Percentiles rank a stretch among this genome's conserved stretches.
These are phyloP conservation scores for Phoeniculus purpureus DNA, from an alignment of 2,797 vertebrate genomes.

Conservation along the genomic window DNA sequence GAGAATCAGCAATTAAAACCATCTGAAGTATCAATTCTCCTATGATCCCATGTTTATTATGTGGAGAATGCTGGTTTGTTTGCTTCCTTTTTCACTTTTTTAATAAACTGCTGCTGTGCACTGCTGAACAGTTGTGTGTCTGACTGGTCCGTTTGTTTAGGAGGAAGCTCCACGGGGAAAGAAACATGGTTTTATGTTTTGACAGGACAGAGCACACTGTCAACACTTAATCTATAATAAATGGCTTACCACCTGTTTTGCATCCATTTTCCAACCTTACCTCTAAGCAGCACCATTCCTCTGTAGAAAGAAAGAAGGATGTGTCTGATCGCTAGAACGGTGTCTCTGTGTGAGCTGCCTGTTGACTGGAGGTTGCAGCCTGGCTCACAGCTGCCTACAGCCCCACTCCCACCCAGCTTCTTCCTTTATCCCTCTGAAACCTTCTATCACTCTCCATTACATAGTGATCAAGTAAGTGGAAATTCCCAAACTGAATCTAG, in stretches of 20 bases:
- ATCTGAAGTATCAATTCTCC: conserved; percentile 65
- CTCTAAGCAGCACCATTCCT: neutral
- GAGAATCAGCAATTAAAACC: conserved; percentile 73
- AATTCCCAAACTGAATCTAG: neutral
- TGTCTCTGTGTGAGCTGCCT: neutral
- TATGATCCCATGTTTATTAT: conserved; percentile 46
- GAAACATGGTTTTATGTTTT: conserved; percentile 32
- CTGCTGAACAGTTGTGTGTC: conserved; percentile 12
- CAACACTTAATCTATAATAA: conserved; percentile 66
- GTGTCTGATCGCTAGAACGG: neutral
- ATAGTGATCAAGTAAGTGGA: neutral
- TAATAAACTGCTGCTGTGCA: conserved; percentile 41
- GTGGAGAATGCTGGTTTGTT: conserved; percentile 32
- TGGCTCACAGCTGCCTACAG: neutral
- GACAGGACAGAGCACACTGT: conserved; percentile 44
- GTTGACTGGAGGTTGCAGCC: neutral
- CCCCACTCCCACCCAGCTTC: neutral
- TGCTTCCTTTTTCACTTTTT: conserved; percentile 24
- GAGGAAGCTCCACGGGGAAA: conserved; percentile 34
- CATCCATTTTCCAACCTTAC: conserved; percentile 44
- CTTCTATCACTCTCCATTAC: neutral
- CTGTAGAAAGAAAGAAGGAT: neutral
- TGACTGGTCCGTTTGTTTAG: conserved; percentile 38
- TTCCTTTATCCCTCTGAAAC: neutral
- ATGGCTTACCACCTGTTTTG: conserved; percentile 51